Conservation (phyloP, 2,888 invertebrate species). For the Physocephala rufipes region DNA sequence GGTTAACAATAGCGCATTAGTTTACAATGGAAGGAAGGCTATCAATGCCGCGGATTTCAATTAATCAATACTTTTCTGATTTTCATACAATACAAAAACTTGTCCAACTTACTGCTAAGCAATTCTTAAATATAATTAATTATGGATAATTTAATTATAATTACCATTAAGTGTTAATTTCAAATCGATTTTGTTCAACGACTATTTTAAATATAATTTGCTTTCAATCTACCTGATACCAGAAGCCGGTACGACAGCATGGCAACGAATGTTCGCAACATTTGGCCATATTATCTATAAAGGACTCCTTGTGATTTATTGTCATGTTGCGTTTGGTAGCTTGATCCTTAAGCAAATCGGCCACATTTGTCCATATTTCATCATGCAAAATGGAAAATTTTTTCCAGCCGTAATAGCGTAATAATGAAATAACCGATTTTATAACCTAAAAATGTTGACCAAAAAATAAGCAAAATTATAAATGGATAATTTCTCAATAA, state of each 20-base stretch:
- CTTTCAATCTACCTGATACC: conserved; percentile 74
- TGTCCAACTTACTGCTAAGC: not conserved
- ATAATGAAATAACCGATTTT: conserved; percentile 90
- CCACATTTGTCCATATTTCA: conserved; percentile 83
- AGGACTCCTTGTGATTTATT: conserved; percentile 79
- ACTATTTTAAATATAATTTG: too few relatives aligned
- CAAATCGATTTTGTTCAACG: not conserved
- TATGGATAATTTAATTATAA: too few relatives aligned
- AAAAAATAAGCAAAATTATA: too few relatives aligned
- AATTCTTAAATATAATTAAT: too few relatives aligned
- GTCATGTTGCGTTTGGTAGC: conserved; percentile 82
- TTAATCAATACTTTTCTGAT: too few relatives aligned
- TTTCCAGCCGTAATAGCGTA: conserved; percentile 92
- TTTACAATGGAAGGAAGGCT: too few relatives aligned
- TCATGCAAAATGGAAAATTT: conserved; percentile 91
- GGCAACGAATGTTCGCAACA: conserved; percentile 80
- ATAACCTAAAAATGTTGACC: conserved; percentile 75
- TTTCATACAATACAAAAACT: too few relatives aligned
- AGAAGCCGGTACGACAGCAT: conserved; percentile 82
- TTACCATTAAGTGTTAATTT: too few relatives aligned
- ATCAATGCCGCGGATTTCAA: too few relatives aligned
- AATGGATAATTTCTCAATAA: too few relatives aligned
- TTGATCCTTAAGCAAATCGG: conserved; percentile 79
- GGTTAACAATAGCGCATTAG: too few relatives aligned
- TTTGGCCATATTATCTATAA: conserved; percentile 74